phyloP scores from a whole-genome alignment of 2,888 invertebrate genomes.

The Rhingia rostrata region DNA sequence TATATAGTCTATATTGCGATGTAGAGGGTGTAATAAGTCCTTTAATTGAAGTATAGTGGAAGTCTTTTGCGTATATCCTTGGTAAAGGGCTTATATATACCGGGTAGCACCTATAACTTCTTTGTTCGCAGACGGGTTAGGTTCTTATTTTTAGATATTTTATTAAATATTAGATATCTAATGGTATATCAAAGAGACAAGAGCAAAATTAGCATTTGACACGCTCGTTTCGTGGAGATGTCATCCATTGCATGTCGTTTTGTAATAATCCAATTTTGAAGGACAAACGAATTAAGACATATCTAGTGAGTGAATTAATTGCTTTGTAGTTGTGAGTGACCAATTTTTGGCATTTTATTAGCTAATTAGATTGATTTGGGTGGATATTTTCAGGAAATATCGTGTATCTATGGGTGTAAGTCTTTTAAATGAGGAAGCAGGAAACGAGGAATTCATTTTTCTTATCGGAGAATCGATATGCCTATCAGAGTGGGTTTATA shows the following conservation, averaged over 20 bases:
- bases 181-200: conserved; percentile 11
- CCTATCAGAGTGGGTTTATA: no score
- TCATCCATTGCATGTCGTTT: conserved; percentile 66
- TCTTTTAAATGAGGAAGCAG: not conserved
- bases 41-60: conserved; percentile 72
- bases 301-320: conserved; percentile 65
- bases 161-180: conserved; percentile 71
- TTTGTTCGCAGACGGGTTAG: conserved; percentile 24
- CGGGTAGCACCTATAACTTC: conserved; percentile 18
- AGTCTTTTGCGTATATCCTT: conserved; percentile 21
- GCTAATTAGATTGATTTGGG: conserved; percentile 71
- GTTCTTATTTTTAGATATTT: conserved; percentile 60
- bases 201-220: conserved; percentile 64
- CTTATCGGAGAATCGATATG: not conserved
- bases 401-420: conserved; percentile 1
- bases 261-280: conserved; percentile 42
- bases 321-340: conserved; percentile 55
- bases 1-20: conserved; percentile 16
- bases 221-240: conserved; percentile 54
- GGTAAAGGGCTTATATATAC: conserved; percentile 28
- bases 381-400: conserved; percentile 18
- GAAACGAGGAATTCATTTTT: not conserved
- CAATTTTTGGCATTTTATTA: conserved; percentile 73
- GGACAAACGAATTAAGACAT: conserved; percentile 70
- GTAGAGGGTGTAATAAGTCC: conserved; percentile 69